Evolutionary conservation across 2,888 invertebrate species (phyloP).

Genomic region (Xestia ashworthii): DNA sequence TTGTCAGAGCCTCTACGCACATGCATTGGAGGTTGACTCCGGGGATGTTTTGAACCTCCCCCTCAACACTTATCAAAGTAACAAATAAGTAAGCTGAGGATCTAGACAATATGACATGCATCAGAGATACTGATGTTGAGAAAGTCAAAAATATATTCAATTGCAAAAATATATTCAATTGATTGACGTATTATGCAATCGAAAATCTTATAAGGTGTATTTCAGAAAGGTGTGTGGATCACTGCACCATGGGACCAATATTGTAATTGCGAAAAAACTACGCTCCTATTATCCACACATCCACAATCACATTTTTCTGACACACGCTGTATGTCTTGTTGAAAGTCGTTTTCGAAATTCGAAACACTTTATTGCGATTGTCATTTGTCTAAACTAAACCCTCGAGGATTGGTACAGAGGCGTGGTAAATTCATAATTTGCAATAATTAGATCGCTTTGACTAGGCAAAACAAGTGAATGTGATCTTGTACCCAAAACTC

Average conservation of each 20-base stretch:
- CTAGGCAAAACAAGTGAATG: background rate
- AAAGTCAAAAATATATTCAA: background rate
- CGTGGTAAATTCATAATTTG: conserved; percentile 16
- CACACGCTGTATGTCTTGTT: background rate
- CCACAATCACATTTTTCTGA: background rate
- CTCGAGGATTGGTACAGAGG: conserved; percentile 42
- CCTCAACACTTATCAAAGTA: conserved; percentile 19
- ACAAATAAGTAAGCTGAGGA: conserved; percentile 37
- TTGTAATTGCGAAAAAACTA: background rate
- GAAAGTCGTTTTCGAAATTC: background rate
- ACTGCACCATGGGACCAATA: background rate
- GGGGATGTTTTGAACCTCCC: background rate
- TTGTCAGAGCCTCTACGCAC: conserved; percentile 21
- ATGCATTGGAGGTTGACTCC: conserved; percentile 24
- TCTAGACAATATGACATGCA: background rate
- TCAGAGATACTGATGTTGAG: background rate
- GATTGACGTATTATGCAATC: background rate
- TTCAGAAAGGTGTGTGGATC: background rate
- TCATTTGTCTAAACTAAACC: conserved; percentile 3
- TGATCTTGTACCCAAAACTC: background rate
- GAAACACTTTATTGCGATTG: background rate
- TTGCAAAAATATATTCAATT: background rate
- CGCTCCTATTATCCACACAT: background rate
- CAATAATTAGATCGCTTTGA: background rate
- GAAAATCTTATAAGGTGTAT: background rate